Conservation (phyloP, 2,797 vertebrate species). For the Stomatorhinus walkeri region DNA sequence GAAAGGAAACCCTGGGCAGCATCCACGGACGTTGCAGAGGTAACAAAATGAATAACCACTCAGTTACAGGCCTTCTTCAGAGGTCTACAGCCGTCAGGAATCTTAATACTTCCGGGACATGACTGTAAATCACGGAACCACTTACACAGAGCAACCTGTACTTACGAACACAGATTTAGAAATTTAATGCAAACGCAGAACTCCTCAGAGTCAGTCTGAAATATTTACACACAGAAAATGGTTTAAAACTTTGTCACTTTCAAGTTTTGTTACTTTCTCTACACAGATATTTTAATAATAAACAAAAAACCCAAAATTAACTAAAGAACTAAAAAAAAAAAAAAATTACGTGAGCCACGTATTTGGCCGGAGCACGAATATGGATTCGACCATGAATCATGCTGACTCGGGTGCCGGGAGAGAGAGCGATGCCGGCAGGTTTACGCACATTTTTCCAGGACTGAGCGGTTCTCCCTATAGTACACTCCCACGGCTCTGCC, state of each 20-base stretch:
- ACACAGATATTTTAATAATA: background rate
- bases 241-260: background rate
- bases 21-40: background rate
- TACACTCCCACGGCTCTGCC: background rate
- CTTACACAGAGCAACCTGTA: background rate
- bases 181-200: background rate
- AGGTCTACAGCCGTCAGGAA: background rate
- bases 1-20: background rate
- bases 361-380: background rate
- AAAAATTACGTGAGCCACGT: background rate
- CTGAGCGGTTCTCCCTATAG: background rate
- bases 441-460: background rate
- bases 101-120: background rate
- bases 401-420: background rate
- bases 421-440: background rate
- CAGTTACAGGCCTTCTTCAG: background rate
- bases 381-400: background rate
- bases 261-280: background rate
- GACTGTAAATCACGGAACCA: background rate
- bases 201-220: background rate
- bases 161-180: background rate
- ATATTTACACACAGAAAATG: background rate
- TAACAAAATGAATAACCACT: background rate
- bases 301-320: background rate
- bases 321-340: background rate